Conservation (phyloP, 2,888 invertebrate species). For the Shargacucullia verbasci region DNA sequence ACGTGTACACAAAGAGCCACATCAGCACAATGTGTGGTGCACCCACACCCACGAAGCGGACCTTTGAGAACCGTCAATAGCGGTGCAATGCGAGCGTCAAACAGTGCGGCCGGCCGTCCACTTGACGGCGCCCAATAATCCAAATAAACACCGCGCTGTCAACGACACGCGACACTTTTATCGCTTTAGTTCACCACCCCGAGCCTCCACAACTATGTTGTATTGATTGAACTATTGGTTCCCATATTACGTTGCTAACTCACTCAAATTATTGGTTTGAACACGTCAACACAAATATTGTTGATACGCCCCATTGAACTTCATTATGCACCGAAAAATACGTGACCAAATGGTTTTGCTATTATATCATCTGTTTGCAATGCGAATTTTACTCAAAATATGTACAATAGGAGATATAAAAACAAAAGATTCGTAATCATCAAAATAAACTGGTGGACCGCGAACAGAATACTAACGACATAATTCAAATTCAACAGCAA, state of each 20-base stretch:
- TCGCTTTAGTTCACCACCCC: constrained; percentile 66
- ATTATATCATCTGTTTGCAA: constrained; percentile 19
- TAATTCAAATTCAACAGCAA: constrained; percentile 59
- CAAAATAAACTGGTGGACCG: constrained; percentile 52
- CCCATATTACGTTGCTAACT: constrained; percentile 64
- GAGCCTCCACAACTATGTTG: constrained; percentile 65
- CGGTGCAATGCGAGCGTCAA: constrained; percentile 7
- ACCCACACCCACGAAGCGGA: neutral
- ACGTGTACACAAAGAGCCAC: constrained; percentile 32
- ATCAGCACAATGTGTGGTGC: constrained; percentile 38
- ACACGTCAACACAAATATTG: constrained; percentile 41
- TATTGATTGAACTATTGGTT: constrained; percentile 71
- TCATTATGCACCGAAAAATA: constrained; percentile 14
- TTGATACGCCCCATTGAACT: constrained; percentile 37
- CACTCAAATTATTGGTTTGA: constrained; percentile 40
- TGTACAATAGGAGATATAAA: constrained; percentile 40
- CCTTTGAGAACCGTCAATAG: neutral
- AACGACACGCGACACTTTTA: constrained; percentile 80
- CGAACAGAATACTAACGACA: constrained; percentile 55
- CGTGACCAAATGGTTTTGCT: constrained; percentile 7
- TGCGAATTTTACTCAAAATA: constrained; percentile 33
- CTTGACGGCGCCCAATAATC: constrained; percentile 65
- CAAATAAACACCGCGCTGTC: constrained; percentile 70
- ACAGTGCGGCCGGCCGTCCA: constrained; percentile 32
- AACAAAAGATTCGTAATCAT: constrained; percentile 56